Base-by-base conservation (phyloP, 2,888 invertebrate species). In the Bombylius major region DNA sequence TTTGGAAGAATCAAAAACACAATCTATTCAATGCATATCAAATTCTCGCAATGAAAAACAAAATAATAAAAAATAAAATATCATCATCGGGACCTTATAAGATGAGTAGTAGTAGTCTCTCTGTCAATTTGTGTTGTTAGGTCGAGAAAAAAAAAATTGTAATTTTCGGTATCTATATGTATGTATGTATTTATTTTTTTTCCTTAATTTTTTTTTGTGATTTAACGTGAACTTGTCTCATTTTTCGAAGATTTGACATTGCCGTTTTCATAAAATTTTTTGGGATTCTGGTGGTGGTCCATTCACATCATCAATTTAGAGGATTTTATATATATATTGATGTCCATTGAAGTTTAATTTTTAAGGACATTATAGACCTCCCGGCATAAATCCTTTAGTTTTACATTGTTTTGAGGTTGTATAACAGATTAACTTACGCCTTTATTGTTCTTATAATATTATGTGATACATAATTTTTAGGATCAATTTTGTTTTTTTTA, bases 331-430 rank as follows among this genome's bases (percentile, higher is more conserved):
- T 23, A 23, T 36, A 32, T 34, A 34, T 50, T 44, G 23, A 33
- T 54, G 50, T 54, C 49, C 32, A 49, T 44, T 50, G 50, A 33
- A 49, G 14, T 49, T 50, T 34, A 31, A 46, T 46, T 23, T 44
- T 45, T 42, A 54, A 54, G 54, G 54, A 54, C 49, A 54, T 54
- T 54, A 54, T 32, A 54, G 54, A 54, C 54, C 54, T 44, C 54
- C 54, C 54, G 54, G 54, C 49, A 54, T 50, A 50, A 54, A 54
- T 54, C 54, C 54, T 54, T 54, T 54, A 32, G 33, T 32, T 33
- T 54, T 49, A 54, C 54, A 54, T 50, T 54, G 50, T 54, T 54
- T 54, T 54, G 49, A 49, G 54, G 50, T 54, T 54, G 54, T 54
- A 54, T 54, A 54, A 54, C 54, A 54, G 54, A 44, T 45, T 54